These are phyloP conservation scores for Agonopterix subpropinquella DNA, from an alignment of 2,888 invertebrate species.

Conservation along the genomic window DNA sequence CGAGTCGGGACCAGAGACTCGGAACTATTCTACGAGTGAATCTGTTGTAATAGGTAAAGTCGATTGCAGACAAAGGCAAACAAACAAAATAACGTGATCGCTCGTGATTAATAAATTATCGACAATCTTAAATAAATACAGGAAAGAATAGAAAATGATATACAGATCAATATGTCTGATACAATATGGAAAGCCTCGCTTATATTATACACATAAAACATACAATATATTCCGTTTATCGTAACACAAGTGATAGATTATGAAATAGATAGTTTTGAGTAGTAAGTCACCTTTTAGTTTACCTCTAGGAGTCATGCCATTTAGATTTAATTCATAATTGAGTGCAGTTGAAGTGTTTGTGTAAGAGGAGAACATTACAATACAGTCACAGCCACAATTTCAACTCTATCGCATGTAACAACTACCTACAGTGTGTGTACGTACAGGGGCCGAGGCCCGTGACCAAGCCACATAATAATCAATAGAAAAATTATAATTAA, in stretches of 20 bases:
- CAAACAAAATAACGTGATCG: slow-evolving; percentile 49
- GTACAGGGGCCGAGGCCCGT: slow-evolving; percentile 23
- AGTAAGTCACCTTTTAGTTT: slow-evolving; percentile 80
- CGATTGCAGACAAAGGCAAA: slow-evolving; percentile 43
- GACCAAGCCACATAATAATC: slow-evolving; percentile 32
- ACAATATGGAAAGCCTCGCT: slow-evolving; percentile 61
- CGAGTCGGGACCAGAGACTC: slow-evolving; percentile 2
- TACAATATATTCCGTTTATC: slow-evolving; percentile 37
- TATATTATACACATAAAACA: slow-evolving; percentile 53
- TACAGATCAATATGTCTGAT: slow-evolving; percentile 40
- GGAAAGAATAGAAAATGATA: slow-evolving; percentile 31
- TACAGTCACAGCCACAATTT: slow-evolving; percentile 71
- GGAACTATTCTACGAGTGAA: too few species aligned
- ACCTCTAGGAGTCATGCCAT: slow-evolving; percentile 56
- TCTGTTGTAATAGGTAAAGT: not conserved
- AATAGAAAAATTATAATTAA: slow-evolving; percentile 26
- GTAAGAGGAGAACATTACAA: slow-evolving; percentile 36
- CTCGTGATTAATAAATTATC: slow-evolving; percentile 35
- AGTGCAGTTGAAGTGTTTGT: slow-evolving; percentile 43
- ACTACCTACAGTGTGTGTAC: slow-evolving; percentile 37
- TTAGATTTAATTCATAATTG: slow-evolving; percentile 18
- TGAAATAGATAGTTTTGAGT: slow-evolving; percentile 78
- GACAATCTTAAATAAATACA: slow-evolving; percentile 29
- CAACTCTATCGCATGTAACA: slow-evolving; percentile 37
- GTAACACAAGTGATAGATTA: slow-evolving; percentile 49